Percentiles rank a stretch among this genome's conserved stretches.
Evolutionary conservation across 2,113 vertebrate genomes (phyloP).

Genomic region (Promerops cafer): DNA sequence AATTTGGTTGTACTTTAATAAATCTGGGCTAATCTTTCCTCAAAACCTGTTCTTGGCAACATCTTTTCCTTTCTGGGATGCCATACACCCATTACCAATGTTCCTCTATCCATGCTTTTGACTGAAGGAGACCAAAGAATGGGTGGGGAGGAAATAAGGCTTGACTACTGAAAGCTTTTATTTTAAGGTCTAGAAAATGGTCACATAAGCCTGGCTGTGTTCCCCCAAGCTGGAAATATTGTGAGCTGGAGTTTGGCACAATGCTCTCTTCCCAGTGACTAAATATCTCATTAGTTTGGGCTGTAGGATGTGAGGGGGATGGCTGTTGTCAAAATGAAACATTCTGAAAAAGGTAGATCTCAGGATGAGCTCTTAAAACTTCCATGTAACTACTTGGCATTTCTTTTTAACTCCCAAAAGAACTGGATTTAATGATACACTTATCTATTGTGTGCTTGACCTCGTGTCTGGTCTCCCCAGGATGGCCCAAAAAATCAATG

Average conservation of each 20-base stretch:
- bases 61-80: neutral
- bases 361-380: neutral
- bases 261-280: neutral
- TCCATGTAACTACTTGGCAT: neutral
- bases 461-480: neutral
- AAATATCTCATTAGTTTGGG: constrained; percentile 19
- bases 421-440: neutral
- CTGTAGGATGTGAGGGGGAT: neutral
- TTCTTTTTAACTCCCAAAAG: neutral
- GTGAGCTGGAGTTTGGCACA: neutral
- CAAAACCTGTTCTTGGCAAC: neutral
- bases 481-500: neutral
- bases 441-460: neutral
- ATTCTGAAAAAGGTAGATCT: constrained; percentile 1
- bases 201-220: neutral
- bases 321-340: constrained; percentile 21
- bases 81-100: neutral
- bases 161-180: rapidly evolving
- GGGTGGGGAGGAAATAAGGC: neutral
- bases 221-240: neutral
- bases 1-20: neutral
- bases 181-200: neutral
- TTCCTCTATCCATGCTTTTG: neutral
- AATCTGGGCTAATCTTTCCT: neutral
- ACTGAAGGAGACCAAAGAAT: neutral